phyloP scores from a whole-genome alignment of 30 jellyfish, hydroid and myxozoan species.

The Aurelia sp. region DNA sequence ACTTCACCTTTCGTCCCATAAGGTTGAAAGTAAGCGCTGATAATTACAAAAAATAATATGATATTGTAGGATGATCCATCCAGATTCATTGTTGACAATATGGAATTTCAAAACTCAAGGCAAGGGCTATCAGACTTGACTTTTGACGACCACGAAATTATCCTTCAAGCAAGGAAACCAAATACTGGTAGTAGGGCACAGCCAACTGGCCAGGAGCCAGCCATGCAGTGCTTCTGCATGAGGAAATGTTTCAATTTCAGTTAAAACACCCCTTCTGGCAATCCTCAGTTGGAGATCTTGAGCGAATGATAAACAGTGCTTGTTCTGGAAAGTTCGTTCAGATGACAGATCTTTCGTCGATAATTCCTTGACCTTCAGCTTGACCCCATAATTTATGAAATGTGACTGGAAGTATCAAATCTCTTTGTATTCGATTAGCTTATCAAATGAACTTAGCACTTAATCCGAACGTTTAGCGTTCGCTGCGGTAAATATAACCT shows the following conservation, averaged over 20 bases:
- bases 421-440: too few relatives aligned
- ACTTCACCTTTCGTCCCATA: conserved; percentile 54
- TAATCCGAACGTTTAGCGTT: too few relatives aligned
- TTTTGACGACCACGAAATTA: background rate
- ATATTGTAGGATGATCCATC: background rate
- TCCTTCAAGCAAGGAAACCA: too few relatives aligned
- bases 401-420: too few relatives aligned
- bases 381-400: background rate
- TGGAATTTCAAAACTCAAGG: too few relatives aligned
- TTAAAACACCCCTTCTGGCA: background rate
- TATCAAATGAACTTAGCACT: too few relatives aligned
- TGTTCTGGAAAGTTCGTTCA: background rate
- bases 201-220: too few relatives aligned
- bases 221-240: too few relatives aligned
- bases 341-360: background rate
- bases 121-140: background rate
- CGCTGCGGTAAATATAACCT: too few relatives aligned
- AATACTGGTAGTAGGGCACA: too few relatives aligned
- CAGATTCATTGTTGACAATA: background rate
- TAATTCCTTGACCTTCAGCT: conserved; percentile 5
- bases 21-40: background rate
- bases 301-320: background rate
- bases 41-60: background rate
- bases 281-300: background rate
- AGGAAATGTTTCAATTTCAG: too few relatives aligned